These are phyloP conservation scores for Physella acuta DNA, from an alignment of 1,140 invertebrate genomes.

Conservation along the genomic window DNA sequence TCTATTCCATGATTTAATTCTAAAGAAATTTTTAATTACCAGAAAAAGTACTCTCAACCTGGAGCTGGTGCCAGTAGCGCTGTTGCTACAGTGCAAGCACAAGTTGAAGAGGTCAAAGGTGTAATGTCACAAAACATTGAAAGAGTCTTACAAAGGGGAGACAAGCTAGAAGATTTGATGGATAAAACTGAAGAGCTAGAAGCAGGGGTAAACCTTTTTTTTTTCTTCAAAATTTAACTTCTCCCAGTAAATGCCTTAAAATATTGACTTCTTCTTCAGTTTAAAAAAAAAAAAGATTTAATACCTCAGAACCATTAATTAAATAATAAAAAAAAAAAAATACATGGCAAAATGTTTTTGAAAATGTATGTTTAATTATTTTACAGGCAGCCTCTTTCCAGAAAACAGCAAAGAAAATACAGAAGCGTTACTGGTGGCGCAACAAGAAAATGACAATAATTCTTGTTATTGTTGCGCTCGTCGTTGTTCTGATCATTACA, in stretches of 20 bases:
- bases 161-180: slow-evolving; percentile 58
- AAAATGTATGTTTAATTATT: too few relatives aligned
- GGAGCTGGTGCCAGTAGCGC: slow-evolving; percentile 34
- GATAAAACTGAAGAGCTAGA: slow-evolving; percentile 60
- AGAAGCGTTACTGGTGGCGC: slow-evolving; percentile 58
- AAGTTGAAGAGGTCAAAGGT: slow-evolving; percentile 60
- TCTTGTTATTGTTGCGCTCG: slow-evolving; percentile 38
- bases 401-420: slow-evolving; percentile 49
- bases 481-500: slow-evolving; percentile 51
- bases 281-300: not conserved
- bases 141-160: slow-evolving; percentile 59
- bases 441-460: slow-evolving; percentile 59
- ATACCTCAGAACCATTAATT: not conserved
- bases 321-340: not conserved
- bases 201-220: slow-evolving; percentile 53
- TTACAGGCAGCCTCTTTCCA: slow-evolving; percentile 56
- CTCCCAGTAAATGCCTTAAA: not conserved
- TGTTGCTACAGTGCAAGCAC: slow-evolving; percentile 46
- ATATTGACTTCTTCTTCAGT: not conserved
- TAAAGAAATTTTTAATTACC: not conserved
- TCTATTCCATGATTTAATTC: too few relatives aligned
- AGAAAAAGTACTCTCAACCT: slow-evolving; percentile 52
- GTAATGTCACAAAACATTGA: slow-evolving; percentile 62
- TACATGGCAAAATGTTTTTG: not conserved
- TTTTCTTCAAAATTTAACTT: not conserved